Evolutionary conservation across 2,113 vertebrate species (phyloP).

Genomic region (Leptobrachium ailaonicum): DNA sequence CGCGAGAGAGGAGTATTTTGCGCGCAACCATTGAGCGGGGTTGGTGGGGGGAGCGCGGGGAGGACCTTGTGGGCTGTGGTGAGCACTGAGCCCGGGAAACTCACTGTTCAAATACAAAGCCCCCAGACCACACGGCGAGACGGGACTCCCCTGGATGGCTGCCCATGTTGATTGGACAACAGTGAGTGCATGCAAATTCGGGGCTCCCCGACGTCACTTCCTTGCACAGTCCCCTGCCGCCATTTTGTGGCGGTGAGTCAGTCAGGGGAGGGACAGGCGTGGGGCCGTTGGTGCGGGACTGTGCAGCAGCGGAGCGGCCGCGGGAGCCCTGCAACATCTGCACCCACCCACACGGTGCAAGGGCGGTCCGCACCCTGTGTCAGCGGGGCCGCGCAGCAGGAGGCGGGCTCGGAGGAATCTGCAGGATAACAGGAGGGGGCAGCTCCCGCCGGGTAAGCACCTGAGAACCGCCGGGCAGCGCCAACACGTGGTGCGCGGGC

Average conservation of each 20-base stretch:
- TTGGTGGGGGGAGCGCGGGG: neutral
- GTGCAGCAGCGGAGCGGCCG: constrained; percentile 15
- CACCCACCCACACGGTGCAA: constrained; percentile 40
- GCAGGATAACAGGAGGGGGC: neutral
- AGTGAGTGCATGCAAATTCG: constrained; percentile 25
- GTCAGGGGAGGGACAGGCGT: constrained; percentile 20
- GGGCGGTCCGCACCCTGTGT: neutral
- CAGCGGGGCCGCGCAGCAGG: no score
- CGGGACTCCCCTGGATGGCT: neutral
- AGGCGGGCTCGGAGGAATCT: neutral
- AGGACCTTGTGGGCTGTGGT: neutral
- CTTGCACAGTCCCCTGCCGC: constrained; percentile 25
- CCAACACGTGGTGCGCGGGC: neutral
- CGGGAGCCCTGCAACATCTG: no score
- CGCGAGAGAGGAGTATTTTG: constrained; percentile 14
- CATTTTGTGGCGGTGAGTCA: constrained; percentile 42
- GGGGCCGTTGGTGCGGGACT: constrained; percentile 9
- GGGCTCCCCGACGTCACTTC: constrained; percentile 42
- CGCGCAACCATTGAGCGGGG: neutral
- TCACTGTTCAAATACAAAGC: neutral
- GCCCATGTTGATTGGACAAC: constrained; percentile 19
- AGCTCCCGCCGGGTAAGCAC: neutral
- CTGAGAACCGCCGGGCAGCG: neutral
- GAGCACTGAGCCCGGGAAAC: neutral
- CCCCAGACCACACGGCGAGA: no score